Conservation (phyloP, 2,113 vertebrate genomes). For the Atlantisia rogersi region DNA sequence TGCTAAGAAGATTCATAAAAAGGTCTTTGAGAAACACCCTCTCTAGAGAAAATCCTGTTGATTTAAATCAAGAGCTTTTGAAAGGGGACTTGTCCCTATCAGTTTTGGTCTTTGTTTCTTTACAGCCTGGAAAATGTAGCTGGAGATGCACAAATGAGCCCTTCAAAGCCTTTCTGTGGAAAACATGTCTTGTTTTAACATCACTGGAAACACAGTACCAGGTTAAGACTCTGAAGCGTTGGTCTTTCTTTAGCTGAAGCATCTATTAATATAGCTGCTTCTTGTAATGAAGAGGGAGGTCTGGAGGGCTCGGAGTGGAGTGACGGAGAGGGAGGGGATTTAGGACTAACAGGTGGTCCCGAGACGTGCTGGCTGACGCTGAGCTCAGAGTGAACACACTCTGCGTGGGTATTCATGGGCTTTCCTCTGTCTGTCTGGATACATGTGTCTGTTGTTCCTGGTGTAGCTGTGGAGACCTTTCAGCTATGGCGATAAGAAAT, state of each 20-base stretch:
- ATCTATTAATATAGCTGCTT: constrained; percentile 71
- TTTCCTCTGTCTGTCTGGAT: not conserved
- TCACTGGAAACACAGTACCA: constrained; percentile 19
- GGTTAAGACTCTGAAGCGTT: constrained; percentile 29
- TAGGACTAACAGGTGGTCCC: constrained; percentile 75
- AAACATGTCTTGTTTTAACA: not conserved
- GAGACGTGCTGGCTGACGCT: constrained; percentile 62
- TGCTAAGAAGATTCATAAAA: not conserved
- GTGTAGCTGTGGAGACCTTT: not conserved
- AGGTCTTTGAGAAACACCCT: not conserved
- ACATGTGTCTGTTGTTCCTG: not conserved
- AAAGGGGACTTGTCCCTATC: not conserved
- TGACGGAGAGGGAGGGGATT: constrained; percentile 71
- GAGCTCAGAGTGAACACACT: constrained; percentile 54
- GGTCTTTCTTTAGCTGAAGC: constrained; percentile 67
- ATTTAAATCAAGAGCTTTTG: not conserved
- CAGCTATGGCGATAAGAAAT: constrained; percentile 67
- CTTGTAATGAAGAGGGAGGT: constrained; percentile 62
- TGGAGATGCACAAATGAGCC: not conserved
- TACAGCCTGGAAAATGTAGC: not conserved
- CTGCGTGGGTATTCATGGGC: not conserved
- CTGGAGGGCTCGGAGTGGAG: constrained; percentile 46
- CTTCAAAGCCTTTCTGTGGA: not conserved
- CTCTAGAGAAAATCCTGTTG: not conserved
- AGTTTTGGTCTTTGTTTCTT: not conserved